phyloP scores from a whole-genome alignment of 2,113 vertebrate genomes.

The Gasterosteus nipponicus region DNA sequence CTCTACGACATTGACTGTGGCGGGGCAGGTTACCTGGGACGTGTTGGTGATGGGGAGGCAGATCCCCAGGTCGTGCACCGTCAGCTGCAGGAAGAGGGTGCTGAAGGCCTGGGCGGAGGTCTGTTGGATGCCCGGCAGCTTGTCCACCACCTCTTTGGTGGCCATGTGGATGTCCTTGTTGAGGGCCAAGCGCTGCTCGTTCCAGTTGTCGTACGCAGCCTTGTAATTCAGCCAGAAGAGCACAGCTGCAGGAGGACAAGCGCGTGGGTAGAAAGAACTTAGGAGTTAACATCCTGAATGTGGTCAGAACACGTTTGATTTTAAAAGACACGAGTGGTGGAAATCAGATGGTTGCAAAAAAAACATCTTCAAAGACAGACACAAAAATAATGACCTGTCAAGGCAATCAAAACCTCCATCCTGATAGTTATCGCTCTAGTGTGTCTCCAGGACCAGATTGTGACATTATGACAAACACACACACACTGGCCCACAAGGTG shows the following conservation, averaged over 20 bases:
- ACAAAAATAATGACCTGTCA: background rate
- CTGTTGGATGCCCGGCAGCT: slow-evolving; percentile 96
- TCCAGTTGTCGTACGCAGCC: slow-evolving; percentile 98
- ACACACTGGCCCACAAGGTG: background rate
- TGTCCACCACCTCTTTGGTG: slow-evolving; percentile 97
- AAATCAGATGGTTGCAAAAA: background rate
- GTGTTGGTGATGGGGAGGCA: slow-evolving; percentile 94
- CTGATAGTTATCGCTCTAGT: background rate
- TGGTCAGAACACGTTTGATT: background rate
- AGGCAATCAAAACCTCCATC: background rate
- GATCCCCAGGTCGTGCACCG: slow-evolving; percentile 96
- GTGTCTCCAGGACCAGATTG: no score
- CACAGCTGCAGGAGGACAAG: slow-evolving; percentile 84
- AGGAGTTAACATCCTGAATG: background rate
- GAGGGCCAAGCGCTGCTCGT: slow-evolving; percentile 95
- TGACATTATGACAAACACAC: background rate
- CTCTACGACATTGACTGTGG: background rate
- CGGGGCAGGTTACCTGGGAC: slow-evolving; percentile 84
- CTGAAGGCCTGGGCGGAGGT: slow-evolving; percentile 97
- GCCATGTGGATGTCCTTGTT: slow-evolving; percentile 98
- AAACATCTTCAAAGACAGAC: background rate
- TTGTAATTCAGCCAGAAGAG: slow-evolving; percentile 99
- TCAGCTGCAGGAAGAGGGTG: slow-evolving; percentile 97
- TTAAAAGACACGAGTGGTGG: rapidly evolving
- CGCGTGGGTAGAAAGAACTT: rapidly evolving